A percentile compares a stretch with the other conserved stretches of the same genome.
Evolutionary conservation across 2,797 vertebrate genomes (phyloP).

Genomic region (Schizothorax lantsangensis): DNA sequence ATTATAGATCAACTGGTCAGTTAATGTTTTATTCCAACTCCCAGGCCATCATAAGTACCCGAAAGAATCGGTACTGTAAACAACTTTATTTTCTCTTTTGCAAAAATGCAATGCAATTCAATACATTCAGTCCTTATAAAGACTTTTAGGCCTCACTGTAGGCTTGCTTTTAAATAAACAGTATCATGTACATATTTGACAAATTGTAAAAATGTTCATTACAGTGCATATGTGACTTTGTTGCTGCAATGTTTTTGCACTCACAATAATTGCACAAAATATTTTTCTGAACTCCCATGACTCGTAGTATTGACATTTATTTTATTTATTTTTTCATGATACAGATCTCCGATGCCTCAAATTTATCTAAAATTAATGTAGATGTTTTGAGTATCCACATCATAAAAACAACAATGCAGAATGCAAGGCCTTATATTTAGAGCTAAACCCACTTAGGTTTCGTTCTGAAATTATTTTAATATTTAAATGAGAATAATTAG

Average conservation of each 20-base stretch:
- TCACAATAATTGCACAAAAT: conserved; percentile 24
- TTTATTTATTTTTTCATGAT: background rate
- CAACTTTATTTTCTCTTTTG: background rate
- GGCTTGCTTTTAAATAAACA: conserved; percentile 16
- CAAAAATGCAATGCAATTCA: background rate
- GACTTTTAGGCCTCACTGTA: background rate
- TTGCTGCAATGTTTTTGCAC: conserved; percentile 38
- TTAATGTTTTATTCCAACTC: background rate
- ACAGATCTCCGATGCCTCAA: background rate
- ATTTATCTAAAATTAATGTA: background rate
- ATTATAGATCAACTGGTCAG: background rate
- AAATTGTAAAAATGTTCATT: conserved; percentile 16
- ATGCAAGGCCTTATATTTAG: background rate
- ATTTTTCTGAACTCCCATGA: background rate
- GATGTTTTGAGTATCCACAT: background rate
- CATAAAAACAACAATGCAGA: background rate
- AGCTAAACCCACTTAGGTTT: background rate
- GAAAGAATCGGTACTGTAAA: background rate
- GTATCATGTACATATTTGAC: conserved; percentile 39
- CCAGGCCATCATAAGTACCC: background rate
- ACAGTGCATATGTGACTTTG: background rate
- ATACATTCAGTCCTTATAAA: background rate
- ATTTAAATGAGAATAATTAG: background rate
- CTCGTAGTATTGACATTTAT: background rate
- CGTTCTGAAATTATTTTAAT: background rate